Conservation (phyloP, 1,140 invertebrate species). For the Hetaerina americana region DNA sequence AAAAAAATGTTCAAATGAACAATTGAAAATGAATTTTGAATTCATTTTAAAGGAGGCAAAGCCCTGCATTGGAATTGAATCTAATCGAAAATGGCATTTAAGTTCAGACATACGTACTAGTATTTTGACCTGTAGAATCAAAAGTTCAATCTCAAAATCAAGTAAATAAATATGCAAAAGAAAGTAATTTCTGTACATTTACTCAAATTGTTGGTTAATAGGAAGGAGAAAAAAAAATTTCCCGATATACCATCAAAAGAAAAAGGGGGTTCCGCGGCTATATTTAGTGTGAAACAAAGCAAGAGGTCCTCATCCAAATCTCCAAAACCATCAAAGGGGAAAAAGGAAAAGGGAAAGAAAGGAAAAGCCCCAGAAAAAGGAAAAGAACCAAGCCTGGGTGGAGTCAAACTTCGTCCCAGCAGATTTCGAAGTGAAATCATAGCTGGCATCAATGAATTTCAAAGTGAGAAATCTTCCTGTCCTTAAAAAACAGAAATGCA, state of each 20-base stretch:
- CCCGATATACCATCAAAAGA: slow-evolving; percentile 84
- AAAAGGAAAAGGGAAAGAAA: slow-evolving; percentile 29
- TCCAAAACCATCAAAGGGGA: slow-evolving; percentile 47
- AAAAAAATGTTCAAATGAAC: too few relatives aligned
- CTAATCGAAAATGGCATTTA: too few relatives aligned
- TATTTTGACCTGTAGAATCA: too few relatives aligned
- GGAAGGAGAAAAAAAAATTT: slow-evolving; percentile 63
- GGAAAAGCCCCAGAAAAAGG: slow-evolving; percentile 33
- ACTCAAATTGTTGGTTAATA: too few relatives aligned
- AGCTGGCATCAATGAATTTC: slow-evolving; percentile 32
- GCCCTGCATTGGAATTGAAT: too few relatives aligned
- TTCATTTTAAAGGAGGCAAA: too few relatives aligned
- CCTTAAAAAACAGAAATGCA: too few relatives aligned
- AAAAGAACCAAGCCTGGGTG: slow-evolving; percentile 35
- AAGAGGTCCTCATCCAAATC: slow-evolving; percentile 62
- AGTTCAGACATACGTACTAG: too few relatives aligned
- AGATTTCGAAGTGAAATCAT: slow-evolving; percentile 36
- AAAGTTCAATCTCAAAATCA: too few relatives aligned
- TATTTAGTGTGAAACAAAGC: slow-evolving; percentile 54
- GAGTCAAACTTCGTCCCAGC: slow-evolving; percentile 35
- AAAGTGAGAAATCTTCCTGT: slow-evolving; percentile 16
- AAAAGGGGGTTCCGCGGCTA: slow-evolving; percentile 67
- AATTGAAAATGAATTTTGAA: too few relatives aligned
- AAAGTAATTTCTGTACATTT: too few relatives aligned
- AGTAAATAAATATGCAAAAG: too few relatives aligned